Conservation (phyloP, 2,113 vertebrate species). For the Noturus placidus region DNA sequence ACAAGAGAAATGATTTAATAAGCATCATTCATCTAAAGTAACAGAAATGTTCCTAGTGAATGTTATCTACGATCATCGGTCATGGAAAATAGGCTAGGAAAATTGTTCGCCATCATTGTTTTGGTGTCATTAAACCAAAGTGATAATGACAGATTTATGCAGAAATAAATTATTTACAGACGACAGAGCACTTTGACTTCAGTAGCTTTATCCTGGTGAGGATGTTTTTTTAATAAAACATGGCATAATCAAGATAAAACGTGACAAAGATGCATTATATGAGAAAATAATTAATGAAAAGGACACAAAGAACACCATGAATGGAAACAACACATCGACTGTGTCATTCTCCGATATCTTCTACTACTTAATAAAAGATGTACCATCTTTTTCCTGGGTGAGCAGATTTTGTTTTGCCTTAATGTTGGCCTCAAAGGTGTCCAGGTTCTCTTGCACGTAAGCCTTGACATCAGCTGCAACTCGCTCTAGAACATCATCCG, state of each 20-base stretch:
- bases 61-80: not conserved
- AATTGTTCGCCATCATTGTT: not conserved
- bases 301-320: not conserved
- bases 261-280: not conserved
- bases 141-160: not conserved
- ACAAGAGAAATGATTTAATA: not conserved
- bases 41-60: not conserved
- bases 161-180: not conserved
- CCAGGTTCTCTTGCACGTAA: constrained; percentile 92
- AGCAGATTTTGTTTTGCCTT: constrained; percentile 98
- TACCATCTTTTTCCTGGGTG: constrained; percentile 93
- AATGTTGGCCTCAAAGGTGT: constrained; percentile 93
- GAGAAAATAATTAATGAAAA: not conserved
- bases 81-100: not conserved
- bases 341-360: not conserved
- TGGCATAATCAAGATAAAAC: not conserved
- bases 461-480: constrained; percentile 96
- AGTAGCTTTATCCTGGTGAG: not conserved
- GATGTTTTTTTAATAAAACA: not conserved
- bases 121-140: not conserved
- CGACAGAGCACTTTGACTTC: not conserved
- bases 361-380: constrained; percentile 32
- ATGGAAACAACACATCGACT: too few relatives aligned
- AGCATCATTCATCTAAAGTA: not conserved
- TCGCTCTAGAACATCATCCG: constrained; percentile 91